phyloP scores from a whole-genome alignment of 2,888 invertebrate genomes.

The Lasioglossum oenotherae region DNA sequence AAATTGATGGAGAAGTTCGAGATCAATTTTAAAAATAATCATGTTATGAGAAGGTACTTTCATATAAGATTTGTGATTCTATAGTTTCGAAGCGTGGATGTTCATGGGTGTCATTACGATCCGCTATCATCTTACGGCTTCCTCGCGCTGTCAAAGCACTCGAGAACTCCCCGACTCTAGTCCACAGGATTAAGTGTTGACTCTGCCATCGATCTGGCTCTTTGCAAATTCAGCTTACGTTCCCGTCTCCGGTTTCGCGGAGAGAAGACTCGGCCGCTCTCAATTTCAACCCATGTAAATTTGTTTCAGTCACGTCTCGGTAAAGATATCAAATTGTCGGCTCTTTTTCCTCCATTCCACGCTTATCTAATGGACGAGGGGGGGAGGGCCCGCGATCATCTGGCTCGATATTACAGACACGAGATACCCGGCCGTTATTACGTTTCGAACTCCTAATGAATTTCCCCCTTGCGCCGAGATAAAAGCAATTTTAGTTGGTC shows the following conservation, averaged over 20 bases:
- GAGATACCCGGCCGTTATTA: neutral
- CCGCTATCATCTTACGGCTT: slow-evolving; percentile 54
- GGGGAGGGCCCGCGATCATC: neutral
- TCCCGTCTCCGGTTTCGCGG: slow-evolving; percentile 46
- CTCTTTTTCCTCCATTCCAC: slow-evolving; percentile 15
- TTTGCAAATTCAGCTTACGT: slow-evolving; percentile 49
- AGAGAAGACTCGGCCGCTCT: slow-evolving; percentile 32
- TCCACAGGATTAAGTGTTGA: slow-evolving; percentile 61
- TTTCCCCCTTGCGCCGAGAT: neutral
- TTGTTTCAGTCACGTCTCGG: slow-evolving; percentile 36
- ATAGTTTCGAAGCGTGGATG: slow-evolving; percentile 28
- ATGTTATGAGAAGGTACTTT: too few species aligned
- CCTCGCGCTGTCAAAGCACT: slow-evolving; percentile 50
- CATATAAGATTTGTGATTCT: too few species aligned
- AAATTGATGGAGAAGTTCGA: too few species aligned
- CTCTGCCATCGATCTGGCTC: slow-evolving; percentile 62
- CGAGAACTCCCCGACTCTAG: neutral
- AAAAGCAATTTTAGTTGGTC: neutral
- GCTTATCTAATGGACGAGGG: slow-evolving; percentile 12
- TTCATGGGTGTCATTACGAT: slow-evolving; percentile 51
- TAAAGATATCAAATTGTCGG: slow-evolving; percentile 46
- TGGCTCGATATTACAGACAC: neutral
- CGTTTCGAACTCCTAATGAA: neutral
- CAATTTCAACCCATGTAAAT: slow-evolving; percentile 34
- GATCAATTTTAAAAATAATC: too few species aligned